These are phyloP conservation scores for Salticus scenicus DNA, from an alignment of 2,888 invertebrate genomes.

Conservation along the genomic window DNA sequence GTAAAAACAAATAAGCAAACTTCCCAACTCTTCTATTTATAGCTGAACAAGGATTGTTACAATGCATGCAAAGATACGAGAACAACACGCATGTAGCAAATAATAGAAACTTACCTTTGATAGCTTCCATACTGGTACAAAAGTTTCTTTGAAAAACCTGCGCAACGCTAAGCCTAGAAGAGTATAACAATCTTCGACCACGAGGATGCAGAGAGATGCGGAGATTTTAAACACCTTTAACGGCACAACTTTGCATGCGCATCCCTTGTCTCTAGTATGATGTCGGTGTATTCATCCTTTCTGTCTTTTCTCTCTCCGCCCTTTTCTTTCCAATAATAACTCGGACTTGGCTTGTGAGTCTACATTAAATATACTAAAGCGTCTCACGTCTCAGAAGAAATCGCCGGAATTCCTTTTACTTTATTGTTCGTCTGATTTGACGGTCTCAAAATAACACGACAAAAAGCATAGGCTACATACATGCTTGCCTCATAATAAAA, in stretches of 20 bases:
- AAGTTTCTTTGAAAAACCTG: no score
- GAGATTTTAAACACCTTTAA: neutral
- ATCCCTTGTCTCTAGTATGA: neutral
- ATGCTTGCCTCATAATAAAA: conserved; percentile 48
- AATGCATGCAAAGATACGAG: no score
- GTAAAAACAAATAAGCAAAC: no score
- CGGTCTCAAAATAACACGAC: conserved; percentile 48
- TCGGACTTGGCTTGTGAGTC: conserved; percentile 48
- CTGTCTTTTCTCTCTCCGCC: no score
- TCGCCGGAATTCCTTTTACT: conserved; percentile 48
- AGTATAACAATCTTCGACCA: no score
- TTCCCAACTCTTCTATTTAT: no score
- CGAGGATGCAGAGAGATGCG: neutral
- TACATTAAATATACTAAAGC: conserved; percentile 57
- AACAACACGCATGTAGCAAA: no score
- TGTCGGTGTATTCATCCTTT: neutral
- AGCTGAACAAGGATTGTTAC: no score
- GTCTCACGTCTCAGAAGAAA: conserved; percentile 9
- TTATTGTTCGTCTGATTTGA: conserved; percentile 56
- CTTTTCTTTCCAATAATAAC: conserved; percentile 60
- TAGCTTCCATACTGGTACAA: neutral
- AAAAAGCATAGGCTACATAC: neutral
- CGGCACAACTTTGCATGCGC: neutral
- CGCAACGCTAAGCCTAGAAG: neutral
- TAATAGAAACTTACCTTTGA: neutral